A percentile compares a stretch with the other conserved stretches of the same genome.
Conservation (phyloP, 2,888 invertebrate genomes). For the Malthinus flaveolus region DNA sequence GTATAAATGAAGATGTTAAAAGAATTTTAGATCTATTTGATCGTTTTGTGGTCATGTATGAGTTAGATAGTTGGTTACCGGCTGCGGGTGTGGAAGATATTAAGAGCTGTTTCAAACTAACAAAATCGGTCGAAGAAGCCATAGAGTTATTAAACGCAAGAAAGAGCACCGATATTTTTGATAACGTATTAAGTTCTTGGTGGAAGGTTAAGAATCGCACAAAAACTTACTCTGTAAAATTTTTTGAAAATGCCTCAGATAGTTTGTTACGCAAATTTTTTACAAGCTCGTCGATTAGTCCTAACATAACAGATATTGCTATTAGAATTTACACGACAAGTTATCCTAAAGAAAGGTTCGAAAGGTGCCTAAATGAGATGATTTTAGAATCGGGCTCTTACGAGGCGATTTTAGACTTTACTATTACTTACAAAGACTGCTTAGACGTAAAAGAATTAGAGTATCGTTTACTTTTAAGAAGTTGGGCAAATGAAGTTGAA, state of each 20-base stretch:
- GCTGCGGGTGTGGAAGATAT: conserved; percentile 57
- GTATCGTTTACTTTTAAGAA: conserved; percentile 41
- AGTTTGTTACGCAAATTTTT: conserved; percentile 55
- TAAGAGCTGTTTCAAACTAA: conserved; percentile 58
- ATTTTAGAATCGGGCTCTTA: conserved; percentile 43
- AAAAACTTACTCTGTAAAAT: conserved; percentile 39
- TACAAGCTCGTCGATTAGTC: conserved; percentile 43
- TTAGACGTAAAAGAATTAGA: conserved; percentile 33
- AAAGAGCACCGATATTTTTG: conserved; percentile 54
- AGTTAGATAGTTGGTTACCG: conserved; percentile 56
- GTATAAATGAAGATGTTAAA: conserved; percentile 44
- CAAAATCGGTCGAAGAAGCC: conserved; percentile 60
- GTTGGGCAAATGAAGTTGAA: conserved; percentile 41
- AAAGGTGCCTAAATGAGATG: conserved; percentile 46
- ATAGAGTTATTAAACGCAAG: conserved; percentile 56
- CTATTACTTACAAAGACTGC: conserved; percentile 30
- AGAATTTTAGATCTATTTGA: conserved; percentile 60
- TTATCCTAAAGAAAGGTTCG: conserved; percentile 53
- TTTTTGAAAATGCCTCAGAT: conserved; percentile 55
- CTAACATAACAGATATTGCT: conserved; percentile 51
- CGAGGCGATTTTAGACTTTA: conserved; percentile 43
- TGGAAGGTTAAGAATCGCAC: conserved; percentile 45
- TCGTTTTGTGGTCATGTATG: conserved; percentile 58
- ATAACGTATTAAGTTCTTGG: conserved; percentile 55
- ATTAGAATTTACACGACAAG: conserved; percentile 54